A percentile compares a stretch with the other conserved stretches of the same genome.
Evolutionary conservation across 2,888 invertebrate species (phyloP).

Genomic region (Halictus quadricinctus): DNA sequence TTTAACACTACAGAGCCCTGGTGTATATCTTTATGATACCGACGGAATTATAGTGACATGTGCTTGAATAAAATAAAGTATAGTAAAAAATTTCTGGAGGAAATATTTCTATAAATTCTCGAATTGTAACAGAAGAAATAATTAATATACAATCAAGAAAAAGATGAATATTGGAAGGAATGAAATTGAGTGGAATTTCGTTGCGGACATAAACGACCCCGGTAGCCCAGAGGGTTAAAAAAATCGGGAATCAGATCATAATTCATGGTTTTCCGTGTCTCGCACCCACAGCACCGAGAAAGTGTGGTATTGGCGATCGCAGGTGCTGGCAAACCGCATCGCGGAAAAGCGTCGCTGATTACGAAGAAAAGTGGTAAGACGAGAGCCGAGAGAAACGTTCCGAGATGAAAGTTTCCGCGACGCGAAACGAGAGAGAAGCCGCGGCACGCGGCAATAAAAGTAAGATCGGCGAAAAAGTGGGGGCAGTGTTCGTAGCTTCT

Average conservation of each 20-base stretch:
- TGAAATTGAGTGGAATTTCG: neutral
- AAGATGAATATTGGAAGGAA: neutral
- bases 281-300: neutral
- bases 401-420: neutral
- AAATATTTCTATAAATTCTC: no score
- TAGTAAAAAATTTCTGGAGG: no score
- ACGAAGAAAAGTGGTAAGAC: slow-evolving; percentile 1
- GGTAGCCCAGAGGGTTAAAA: neutral
- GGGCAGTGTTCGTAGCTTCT: neutral
- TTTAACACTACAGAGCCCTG: no score
- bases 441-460: slow-evolving; percentile 19
- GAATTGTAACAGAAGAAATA: no score
- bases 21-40: no score
- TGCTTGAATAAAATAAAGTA: no score
- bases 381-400: slow-evolving; percentile 5
- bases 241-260: neutral
- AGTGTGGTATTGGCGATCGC: neutral
- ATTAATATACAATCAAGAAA: no score
- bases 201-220: neutral
- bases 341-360: neutral
- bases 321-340: neutral
- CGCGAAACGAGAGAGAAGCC: neutral
- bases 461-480: slow-evolving; percentile 3
- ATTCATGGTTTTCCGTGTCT: neutral
- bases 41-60: no score